Conservation (phyloP, 2,113 vertebrate species). For the Chroicocephalus ridibundus region DNA sequence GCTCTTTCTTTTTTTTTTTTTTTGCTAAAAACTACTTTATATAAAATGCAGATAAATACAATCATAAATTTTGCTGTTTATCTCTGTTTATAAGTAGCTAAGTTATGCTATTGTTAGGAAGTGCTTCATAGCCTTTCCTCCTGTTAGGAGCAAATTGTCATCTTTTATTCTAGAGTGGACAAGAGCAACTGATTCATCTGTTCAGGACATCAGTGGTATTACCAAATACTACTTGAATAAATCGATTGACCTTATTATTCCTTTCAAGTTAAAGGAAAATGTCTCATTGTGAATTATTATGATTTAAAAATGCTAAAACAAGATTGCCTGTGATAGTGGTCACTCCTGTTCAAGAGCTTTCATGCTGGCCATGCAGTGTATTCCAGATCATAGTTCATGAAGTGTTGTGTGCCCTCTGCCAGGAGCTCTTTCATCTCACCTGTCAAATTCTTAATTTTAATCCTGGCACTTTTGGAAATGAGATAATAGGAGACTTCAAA, state of each 20-base stretch:
- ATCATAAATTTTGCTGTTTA: not conserved
- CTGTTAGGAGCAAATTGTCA: not conserved
- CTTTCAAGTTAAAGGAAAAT: not conserved
- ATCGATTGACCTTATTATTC: not conserved
- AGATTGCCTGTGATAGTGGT: not conserved
- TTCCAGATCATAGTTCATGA: not conserved
- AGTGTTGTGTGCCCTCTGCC: not conserved
- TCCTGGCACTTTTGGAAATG: not conserved
- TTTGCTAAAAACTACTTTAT: not conserved
- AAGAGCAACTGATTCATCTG: not conserved
- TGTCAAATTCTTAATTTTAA: not conserved
- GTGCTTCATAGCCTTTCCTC: not conserved
- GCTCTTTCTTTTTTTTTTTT: not conserved
- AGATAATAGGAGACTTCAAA: conserved; percentile 8
- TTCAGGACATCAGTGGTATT: not conserved
- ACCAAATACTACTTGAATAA: not conserved
- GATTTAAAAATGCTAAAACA: not conserved
- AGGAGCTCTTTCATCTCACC: not conserved
- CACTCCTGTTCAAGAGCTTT: not conserved
- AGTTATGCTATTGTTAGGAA: not conserved
- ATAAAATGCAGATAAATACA: not conserved
- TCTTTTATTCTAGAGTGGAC: not conserved
- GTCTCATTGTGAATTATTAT: not conserved
- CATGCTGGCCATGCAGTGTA: not conserved
- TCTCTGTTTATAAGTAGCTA: not conserved